Evolutionary conservation across 2,797 vertebrate genomes (phyloP).

Genomic region (Semotilus atromaculatus): DNA sequence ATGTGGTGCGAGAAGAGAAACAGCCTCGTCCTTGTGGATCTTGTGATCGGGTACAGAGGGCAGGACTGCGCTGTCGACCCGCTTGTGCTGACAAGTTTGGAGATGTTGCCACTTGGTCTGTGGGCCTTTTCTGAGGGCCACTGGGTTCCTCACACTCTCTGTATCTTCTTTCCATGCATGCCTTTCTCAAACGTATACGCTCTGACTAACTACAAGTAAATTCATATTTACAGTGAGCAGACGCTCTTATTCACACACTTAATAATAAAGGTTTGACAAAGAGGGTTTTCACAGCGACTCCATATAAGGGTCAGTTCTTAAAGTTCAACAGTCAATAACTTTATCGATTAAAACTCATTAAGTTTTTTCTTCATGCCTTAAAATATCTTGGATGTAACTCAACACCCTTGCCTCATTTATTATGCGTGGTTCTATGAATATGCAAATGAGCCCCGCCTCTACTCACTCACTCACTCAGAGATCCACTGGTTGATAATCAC

Average conservation of each 20-base stretch:
- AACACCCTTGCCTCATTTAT: too few relatives aligned
- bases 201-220: neutral
- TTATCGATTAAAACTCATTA: too few relatives aligned
- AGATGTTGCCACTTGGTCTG: conserved; percentile 76
- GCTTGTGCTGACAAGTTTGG: conserved; percentile 79
- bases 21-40: conserved; percentile 78
- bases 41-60: conserved; percentile 77
- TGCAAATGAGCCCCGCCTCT: too few relatives aligned
- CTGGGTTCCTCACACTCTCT: conserved; percentile 63
- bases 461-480: too few relatives aligned
- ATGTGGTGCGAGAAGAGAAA: conserved; percentile 68
- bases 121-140: conserved; percentile 65
- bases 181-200: conserved; percentile 25
- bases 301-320: neutral
- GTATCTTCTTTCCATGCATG: conserved; percentile 60
- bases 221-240: neutral
- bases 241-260: neutral
- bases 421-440: too few relatives aligned
- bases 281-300: neutral
- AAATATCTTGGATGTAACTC: too few relatives aligned
- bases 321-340: too few relatives aligned
- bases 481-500: too few relatives aligned
- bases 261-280: neutral
- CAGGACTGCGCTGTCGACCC: conserved; percentile 78
- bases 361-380: too few relatives aligned